Evolutionary conservation across 2,888 invertebrate genomes (phyloP), one percentile per base, ranked within the genome.

Genomic region (Leptopterna dolabrata): DNA sequence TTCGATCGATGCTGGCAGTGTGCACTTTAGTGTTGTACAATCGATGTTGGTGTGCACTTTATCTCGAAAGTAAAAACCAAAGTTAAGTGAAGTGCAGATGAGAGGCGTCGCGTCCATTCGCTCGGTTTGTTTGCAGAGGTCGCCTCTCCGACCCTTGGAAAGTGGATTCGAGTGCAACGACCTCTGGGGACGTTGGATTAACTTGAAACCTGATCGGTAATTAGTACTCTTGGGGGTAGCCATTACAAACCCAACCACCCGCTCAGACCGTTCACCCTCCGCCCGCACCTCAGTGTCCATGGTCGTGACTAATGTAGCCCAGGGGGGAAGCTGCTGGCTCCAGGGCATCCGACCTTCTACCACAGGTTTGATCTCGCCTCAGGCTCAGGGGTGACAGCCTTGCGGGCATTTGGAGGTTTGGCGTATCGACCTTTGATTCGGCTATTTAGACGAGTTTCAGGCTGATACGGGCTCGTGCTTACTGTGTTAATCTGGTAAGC

Each of bases 191-290:
- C 63, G 83, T 83, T 43, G 83, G 83, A 83, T 83, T 83, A 78
- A 78, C 78, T 19, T 83, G 83, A 83, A 83, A 83, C 83, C 83
- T 83, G 83, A 83, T 83, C 83, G 70, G 83, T 83, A 83, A 83
- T 83, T 83, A 83, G 83, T 83, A 51, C 43, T 47, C 27, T 63
- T 70, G 43, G 83, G 83, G 70, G n/a, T 29, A 41, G 70, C 83
- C 83, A 83, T 83, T 83, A 83, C 83, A 41, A 29, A 24, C 63
- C 30, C 55, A 27, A 9, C 29, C 63, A 30, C 30, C 82, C 47
- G 80, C 11, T 47, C 36, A 2, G 36, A 2, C 80, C 55, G 14
- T 27, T 30, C 82, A 36, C 55, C 24, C 51, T 29, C 9, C 11
- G 4, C n/a, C 30, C 82, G 30, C 13, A 55, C 82, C 30, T 55